Evolutionary conservation across 2,888 invertebrate genomes (phyloP).

Genomic region (Drosophila yooni): DNA sequence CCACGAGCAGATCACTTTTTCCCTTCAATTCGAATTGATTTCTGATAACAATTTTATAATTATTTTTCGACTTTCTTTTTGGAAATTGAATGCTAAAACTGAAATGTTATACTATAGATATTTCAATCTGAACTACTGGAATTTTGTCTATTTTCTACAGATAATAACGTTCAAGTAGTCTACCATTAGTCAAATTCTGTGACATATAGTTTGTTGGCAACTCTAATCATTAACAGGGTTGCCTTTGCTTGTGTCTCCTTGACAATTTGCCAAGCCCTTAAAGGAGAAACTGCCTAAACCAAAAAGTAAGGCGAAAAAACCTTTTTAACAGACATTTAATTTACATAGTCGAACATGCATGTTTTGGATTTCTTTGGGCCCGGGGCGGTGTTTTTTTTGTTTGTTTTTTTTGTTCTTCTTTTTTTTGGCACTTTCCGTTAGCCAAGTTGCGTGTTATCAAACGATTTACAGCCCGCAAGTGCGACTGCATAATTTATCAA

Average conservation of each 20-base stretch:
- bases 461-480: slow-evolving; percentile 77
- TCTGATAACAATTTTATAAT: background rate
- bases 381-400: background rate
- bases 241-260: slow-evolving; percentile 2
- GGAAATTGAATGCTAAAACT: too few relatives aligned
- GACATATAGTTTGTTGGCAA: background rate
- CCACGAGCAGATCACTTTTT: background rate
- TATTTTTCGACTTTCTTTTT: too few relatives aligned
- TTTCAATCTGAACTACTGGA: too few relatives aligned
- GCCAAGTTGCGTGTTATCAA: slow-evolving; percentile 77
- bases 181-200: background rate
- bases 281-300: slow-evolving; percentile 15
- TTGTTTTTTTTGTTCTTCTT: slow-evolving; percentile 12
- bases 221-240: slow-evolving; percentile 16
- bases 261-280: slow-evolving; percentile 17
- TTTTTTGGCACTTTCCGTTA: slow-evolving; percentile 74
- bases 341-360: slow-evolving; percentile 47
- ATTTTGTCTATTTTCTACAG: too few relatives aligned
- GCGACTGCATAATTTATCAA: slow-evolving; percentile 79
- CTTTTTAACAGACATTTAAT: slow-evolving; percentile 56
- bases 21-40: background rate
- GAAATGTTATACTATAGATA: too few relatives aligned
- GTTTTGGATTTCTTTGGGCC: slow-evolving; percentile 13
- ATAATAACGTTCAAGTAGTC: background rate
- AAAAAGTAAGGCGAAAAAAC: slow-evolving; percentile 2